Base-by-base conservation (phyloP, 1,140 invertebrate genomes). In the Lucilia sericata region DNA sequence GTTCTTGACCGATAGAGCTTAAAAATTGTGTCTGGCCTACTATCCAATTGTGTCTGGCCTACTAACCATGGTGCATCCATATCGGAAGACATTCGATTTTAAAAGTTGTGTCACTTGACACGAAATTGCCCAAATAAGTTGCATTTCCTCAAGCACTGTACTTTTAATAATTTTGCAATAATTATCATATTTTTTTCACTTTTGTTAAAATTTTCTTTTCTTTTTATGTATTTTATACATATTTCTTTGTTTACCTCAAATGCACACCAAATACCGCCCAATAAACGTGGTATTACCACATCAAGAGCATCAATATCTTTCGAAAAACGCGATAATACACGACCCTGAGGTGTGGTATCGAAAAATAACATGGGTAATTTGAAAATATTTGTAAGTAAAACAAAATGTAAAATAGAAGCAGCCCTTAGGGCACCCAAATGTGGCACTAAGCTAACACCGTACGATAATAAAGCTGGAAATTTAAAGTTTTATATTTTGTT, bases 301-400 rank as follows among this genome's bases (percentile, higher is more conserved):
- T 96, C 96, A 92, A 97, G 90, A 84, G 95, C 92, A 86, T 94
- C 94, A 84, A 94, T 88, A 88, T 96, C 95, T 94, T 96, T 97
- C 88, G 96, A 95, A 92, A 98, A 97, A 89, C 97, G 94, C 90
- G 96, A 95, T 87, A 98, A 93, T 87, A 98, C 95, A 90, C 97
- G 93, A 91, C 97, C 97, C 86, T 94, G 90, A 74, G 97, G 97
- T 85, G 97, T 98, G 86, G 95, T 95, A 92, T 98, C 97, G 92
- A 96, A 98, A 93, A 98, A 97, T 91, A 92, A 92, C 91, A 96
- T 92, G 85, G 95, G 95, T 82, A 94, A 93, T 88, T 94, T 94
- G 88, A 98, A 91, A 88, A 98, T 93, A 88, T 94, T 94, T 81
- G 90, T 87, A 88, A 99, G 93, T 91, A 98, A 94, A 84, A 93